These are phyloP conservation scores for Pan paniscus DNA, from an alignment of 2,113 vertebrate species.

Conservation along the genomic window DNA sequence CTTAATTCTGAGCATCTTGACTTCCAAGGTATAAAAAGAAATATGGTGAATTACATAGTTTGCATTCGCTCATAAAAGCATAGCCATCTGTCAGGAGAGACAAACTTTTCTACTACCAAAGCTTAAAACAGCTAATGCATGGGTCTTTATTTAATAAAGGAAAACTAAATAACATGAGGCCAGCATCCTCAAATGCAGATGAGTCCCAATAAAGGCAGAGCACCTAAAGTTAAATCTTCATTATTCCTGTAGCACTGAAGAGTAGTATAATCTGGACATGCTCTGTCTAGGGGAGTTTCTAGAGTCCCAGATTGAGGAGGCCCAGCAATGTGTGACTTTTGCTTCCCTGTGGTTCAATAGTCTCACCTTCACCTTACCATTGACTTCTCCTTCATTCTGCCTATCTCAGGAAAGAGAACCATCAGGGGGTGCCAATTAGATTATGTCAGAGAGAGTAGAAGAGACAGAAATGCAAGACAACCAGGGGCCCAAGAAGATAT, in stretches of 20 bases:
- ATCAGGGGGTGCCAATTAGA: neutral
- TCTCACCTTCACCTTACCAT: neutral
- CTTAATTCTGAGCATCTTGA: constrained; percentile 51
- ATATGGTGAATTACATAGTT: constrained; percentile 25
- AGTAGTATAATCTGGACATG: neutral
- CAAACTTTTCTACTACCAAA: constrained; percentile 59
- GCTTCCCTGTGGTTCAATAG: neutral
- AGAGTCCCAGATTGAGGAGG: neutral
- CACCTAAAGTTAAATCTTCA: neutral
- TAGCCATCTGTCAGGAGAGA: constrained; percentile 63
- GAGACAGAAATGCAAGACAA: neutral
- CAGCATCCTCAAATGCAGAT: constrained; percentile 34
- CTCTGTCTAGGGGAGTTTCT: neutral
- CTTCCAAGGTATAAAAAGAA: constrained; percentile 69
- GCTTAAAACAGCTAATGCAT: constrained; percentile 46
- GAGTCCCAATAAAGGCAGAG: constrained; percentile 11
- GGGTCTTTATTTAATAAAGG: constrained; percentile 60
- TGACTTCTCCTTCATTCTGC: neutral
- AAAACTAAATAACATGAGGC: constrained; percentile 63
- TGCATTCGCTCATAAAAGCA: constrained; percentile 59
- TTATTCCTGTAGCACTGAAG: neutral
- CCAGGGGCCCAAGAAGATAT: neutral
- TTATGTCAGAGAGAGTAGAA: neutral
- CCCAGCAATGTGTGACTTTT: neutral
- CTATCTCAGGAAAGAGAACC: neutral